Conservation (phyloP, 2,113 vertebrate genomes). For the Nothocercus julius region DNA sequence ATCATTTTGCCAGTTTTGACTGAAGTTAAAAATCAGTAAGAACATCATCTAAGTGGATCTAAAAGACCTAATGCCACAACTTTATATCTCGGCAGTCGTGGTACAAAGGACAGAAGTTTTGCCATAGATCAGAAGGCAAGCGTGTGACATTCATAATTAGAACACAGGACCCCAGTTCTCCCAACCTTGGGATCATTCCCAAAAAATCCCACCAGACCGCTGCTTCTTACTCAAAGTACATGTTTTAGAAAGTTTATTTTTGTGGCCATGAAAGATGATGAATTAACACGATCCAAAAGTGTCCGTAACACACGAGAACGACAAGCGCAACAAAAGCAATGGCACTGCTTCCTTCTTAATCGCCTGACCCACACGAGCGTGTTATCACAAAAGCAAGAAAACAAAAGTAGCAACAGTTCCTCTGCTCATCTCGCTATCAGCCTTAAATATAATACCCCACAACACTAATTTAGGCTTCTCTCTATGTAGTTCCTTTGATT, state of each 20-base stretch:
- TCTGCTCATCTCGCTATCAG: neutral
- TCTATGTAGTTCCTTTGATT: neutral
- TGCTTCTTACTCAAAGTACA: neutral
- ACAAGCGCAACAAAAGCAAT: neutral
- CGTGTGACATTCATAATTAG: neutral
- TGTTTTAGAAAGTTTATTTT: neutral
- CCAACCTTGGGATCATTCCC: neutral
- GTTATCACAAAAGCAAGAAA: neutral
- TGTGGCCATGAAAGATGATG: neutral
- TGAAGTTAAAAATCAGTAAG: neutral
- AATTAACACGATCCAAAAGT: neutral
- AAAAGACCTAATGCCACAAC: neutral
- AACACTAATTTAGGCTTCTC: neutral
- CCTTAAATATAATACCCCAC: neutral
- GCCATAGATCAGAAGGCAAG: neutral
- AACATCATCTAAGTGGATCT: neutral
- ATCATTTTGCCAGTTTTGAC: neutral
- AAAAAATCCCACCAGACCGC: neutral
- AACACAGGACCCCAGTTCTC: neutral
- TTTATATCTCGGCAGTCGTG: neutral
- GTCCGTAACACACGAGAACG: neutral
- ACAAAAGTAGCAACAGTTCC: neutral
- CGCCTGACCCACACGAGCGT: neutral
- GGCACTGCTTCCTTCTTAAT: neutral
- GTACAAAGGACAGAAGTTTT: neutral